Conservation (phyloP, 2,888 invertebrate species). For the Galerucella pusilla region DNA sequence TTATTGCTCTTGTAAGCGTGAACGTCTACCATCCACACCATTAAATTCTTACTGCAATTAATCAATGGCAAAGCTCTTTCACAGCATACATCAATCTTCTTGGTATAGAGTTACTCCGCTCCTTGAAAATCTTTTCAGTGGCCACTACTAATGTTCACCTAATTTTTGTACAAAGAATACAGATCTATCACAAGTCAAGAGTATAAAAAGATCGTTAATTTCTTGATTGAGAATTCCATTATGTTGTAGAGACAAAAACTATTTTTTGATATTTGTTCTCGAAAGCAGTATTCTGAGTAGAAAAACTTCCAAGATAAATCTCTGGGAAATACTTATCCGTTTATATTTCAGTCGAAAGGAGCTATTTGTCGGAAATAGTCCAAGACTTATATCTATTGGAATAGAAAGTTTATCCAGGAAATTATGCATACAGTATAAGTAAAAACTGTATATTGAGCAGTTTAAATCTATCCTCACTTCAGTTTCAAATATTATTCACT, state of each 20-base stretch:
- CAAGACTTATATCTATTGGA: background rate
- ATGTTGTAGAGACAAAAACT: conserved; percentile 5
- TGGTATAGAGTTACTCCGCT: background rate
- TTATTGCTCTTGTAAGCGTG: conserved; percentile 1
- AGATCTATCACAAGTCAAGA: conserved; percentile 15
- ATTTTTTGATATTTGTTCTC: background rate
- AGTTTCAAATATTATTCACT: too few species aligned
- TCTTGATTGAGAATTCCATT: conserved; percentile 12
- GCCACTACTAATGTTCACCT: conserved; percentile 15
- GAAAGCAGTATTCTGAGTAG: background rate
- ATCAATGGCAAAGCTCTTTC: conserved; percentile 16
- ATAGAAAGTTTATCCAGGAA: background rate
- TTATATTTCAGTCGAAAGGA: background rate
- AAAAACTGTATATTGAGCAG: too few species aligned
- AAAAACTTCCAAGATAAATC: background rate
- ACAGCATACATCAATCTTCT: conserved; percentile 6
- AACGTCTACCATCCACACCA: background rate
- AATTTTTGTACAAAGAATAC: conserved; percentile 14
- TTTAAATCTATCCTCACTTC: too few species aligned
- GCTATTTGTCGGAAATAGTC: background rate
- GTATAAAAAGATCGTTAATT: conserved; percentile 14
- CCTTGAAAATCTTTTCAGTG: conserved; percentile 13
- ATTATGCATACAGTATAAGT: background rate
- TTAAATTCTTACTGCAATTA: conserved; percentile 4
- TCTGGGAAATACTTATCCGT: background rate